Percentiles rank a stretch among this genome's conserved stretches.
phyloP scores from a whole-genome alignment of 2,797 vertebrate genomes.

The Alcedo quadribrachys region DNA sequence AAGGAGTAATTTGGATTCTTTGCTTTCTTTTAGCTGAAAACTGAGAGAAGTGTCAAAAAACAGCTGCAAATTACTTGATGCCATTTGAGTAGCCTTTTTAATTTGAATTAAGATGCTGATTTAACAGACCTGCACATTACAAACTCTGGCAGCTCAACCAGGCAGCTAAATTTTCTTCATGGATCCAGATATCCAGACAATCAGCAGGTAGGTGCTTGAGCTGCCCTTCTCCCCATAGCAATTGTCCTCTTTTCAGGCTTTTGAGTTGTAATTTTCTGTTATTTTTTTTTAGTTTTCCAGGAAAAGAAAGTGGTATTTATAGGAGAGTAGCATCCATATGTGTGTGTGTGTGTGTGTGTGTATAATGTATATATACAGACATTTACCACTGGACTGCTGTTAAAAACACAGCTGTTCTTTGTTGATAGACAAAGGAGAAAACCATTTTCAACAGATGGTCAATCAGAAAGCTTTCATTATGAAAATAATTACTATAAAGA shows the following conservation, averaged over 20 bases:
- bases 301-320: background rate
- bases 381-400: background rate
- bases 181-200: background rate
- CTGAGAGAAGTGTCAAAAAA: background rate
- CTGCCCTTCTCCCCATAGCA: background rate
- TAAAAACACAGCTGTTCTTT: background rate
- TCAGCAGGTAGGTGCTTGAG: background rate
- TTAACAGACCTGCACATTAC: background rate
- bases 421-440: background rate
- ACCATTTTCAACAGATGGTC: background rate
- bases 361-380: too few relatives aligned
- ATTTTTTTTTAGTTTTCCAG: background rate
- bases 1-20: background rate
- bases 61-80: background rate
- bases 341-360: too few relatives aligned
- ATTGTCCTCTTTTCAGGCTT: background rate
- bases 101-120: background rate
- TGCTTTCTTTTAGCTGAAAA: background rate
- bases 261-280: background rate
- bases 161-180: background rate
- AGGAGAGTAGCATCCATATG: background rate
- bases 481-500: background rate
- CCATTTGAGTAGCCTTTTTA: background rate
- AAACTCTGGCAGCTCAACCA: background rate
- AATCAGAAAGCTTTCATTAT: background rate